These are phyloP conservation scores for Tetraodon nigroviridis DNA, from an alignment of 2,113 vertebrate genomes.

Conservation along the genomic window DNA sequence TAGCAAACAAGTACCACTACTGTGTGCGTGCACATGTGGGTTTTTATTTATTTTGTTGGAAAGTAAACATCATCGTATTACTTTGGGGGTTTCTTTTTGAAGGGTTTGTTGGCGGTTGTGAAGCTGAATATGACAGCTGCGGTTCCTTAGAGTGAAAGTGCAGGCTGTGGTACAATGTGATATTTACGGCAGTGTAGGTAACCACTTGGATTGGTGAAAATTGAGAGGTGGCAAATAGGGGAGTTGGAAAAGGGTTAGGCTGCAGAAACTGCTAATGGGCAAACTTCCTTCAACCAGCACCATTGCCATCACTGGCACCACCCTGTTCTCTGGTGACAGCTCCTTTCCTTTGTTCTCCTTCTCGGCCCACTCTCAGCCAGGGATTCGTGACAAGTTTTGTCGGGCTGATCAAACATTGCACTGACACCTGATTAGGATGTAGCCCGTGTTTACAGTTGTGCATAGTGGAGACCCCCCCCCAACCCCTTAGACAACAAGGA, in stretches of 20 bases:
- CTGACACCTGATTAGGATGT: slow-evolving; percentile 92
- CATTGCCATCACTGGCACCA: slow-evolving; percentile 71
- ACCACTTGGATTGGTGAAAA: slow-evolving; percentile 44
- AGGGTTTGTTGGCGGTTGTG: slow-evolving; percentile 38
- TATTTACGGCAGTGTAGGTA: slow-evolving; percentile 64
- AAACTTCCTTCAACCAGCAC: slow-evolving; percentile 78
- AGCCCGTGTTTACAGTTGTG: slow-evolving; percentile 90
- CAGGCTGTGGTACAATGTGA: slow-evolving; percentile 65
- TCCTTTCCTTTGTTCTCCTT: slow-evolving; percentile 85
- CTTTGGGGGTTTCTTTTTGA: slow-evolving; percentile 35
- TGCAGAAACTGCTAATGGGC: slow-evolving; percentile 82
- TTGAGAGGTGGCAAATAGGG: slow-evolving; percentile 53
- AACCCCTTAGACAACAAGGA: slow-evolving; percentile 77
- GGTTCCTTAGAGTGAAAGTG: slow-evolving; percentile 70
- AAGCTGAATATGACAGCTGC: slow-evolving; percentile 36
- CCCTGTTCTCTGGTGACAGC: slow-evolving; percentile 82
- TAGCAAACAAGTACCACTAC: slow-evolving; percentile 43
- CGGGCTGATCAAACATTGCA: slow-evolving; percentile 87
- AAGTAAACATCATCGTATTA: slow-evolving; percentile 43
- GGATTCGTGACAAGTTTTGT: slow-evolving; percentile 90
- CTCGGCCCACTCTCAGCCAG: slow-evolving; percentile 84
- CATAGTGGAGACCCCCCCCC: slow-evolving; percentile 77
- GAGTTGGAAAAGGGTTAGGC: slow-evolving; percentile 45
- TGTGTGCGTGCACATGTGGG: slow-evolving; percentile 33
- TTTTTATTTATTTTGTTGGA: slow-evolving; percentile 16